Conservation (phyloP, 1,140 invertebrate species). For the Cotesia typhae region DNA sequence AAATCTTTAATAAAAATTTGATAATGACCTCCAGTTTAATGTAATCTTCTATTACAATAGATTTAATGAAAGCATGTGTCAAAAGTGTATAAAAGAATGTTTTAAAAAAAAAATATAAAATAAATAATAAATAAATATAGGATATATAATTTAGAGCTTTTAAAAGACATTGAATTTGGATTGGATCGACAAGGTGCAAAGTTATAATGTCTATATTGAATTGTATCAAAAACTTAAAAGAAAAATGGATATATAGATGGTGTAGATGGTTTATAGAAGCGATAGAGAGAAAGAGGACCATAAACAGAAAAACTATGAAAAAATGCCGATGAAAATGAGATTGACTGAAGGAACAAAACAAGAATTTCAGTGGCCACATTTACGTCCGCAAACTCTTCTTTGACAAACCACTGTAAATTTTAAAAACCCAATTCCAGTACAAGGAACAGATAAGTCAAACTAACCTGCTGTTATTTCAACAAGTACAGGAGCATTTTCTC, state of each 20-base stretch:
- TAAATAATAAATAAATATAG: neutral
- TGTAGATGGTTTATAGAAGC: no score
- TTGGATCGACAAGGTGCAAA: conserved; percentile 48
- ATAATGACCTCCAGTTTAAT: no score
- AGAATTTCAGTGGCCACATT: conserved; percentile 36
- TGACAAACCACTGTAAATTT: conserved; percentile 37
- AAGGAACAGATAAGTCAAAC: conserved; percentile 5
- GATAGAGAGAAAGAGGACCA: neutral
- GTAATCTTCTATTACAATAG: no score
- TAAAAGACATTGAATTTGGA: conserved; percentile 36
- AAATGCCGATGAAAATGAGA: conserved; percentile 2
- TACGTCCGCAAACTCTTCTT: conserved; percentile 30
- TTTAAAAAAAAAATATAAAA: neutral
- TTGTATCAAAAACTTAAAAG: neutral
- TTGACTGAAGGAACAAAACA: neutral
- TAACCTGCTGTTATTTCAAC: neutral
- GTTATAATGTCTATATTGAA: neutral
- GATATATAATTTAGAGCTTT: conserved; percentile 5
- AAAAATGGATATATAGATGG: no score
- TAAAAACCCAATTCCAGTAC: neutral
- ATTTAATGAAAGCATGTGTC: no score
- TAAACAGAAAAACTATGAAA: neutral
- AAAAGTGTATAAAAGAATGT: no score
- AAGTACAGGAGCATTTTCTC: conserved; percentile 11
- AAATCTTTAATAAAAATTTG: no score